These are phyloP conservation scores for Drosophila bunnanda DNA, from an alignment of 2,888 invertebrate genomes.

Conservation along the genomic window DNA sequence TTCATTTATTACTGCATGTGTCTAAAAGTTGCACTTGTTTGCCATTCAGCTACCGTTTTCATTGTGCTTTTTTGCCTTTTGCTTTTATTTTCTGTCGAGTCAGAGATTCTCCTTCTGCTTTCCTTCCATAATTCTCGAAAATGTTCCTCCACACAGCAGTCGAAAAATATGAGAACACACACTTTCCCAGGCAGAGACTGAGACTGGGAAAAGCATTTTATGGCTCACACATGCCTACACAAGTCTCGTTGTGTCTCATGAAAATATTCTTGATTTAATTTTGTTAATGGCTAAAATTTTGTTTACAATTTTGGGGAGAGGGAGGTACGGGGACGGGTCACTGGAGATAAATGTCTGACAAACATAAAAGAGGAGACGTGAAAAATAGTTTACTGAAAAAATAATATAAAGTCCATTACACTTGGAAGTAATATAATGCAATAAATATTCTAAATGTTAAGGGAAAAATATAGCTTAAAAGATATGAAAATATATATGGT, in stretches of 20 bases:
- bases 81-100: slow-evolving; percentile 10
- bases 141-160: slow-evolving; percentile 10
- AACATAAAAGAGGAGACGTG: slow-evolving; percentile 13
- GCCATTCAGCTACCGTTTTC: slow-evolving; percentile 8
- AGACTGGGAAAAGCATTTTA: slow-evolving; percentile 15
- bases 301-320: slow-evolving; percentile 56
- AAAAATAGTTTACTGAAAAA: slow-evolving; percentile 2
- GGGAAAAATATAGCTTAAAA: too few species aligned
- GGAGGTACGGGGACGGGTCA: not conserved
- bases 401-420: too few species aligned
- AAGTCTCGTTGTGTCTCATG: slow-evolving; percentile 5
- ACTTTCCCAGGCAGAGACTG: slow-evolving; percentile 18
- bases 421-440: too few species aligned
- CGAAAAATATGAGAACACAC: slow-evolving; percentile 15
- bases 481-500: too few species aligned
- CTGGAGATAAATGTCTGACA: slow-evolving; percentile 29
- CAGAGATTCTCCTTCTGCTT: slow-evolving; percentile 13
- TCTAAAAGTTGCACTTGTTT: slow-evolving; percentile 34
- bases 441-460: too few species aligned
- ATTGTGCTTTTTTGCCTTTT: slow-evolving; percentile 22
- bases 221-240: slow-evolving; percentile 7
- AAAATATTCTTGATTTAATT: slow-evolving; percentile 62
- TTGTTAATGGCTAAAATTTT: slow-evolving; percentile 66
- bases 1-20: slow-evolving; percentile 54
- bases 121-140: slow-evolving; percentile 29